Evolutionary conservation across 2,888 invertebrate genomes (phyloP).

Genomic region (Cryptosula pallasiana): DNA sequence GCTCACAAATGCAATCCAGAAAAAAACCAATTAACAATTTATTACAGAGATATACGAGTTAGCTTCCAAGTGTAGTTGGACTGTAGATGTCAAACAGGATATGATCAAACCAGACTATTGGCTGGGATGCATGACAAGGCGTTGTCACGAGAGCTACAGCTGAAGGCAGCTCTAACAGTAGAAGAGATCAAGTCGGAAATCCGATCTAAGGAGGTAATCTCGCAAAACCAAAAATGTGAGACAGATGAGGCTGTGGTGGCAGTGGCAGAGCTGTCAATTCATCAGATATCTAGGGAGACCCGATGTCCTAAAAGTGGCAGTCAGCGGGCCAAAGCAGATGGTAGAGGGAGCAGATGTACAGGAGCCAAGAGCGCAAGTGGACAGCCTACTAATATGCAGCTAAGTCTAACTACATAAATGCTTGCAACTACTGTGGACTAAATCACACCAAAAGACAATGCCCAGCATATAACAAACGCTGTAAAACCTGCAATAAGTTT

Average conservation of each 20-base stretch:
- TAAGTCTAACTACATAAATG: not conserved
- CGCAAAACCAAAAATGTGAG: not conserved
- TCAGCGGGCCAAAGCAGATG: not conserved
- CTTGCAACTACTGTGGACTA: not conserved
- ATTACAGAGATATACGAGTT: not conserved
- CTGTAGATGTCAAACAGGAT: slow-evolving; percentile 2
- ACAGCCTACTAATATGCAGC: not conserved
- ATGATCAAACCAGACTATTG: slow-evolving; percentile 10
- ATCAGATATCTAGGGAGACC: not conserved
- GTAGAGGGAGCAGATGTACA: not conserved
- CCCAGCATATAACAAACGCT: slow-evolving; percentile 28
- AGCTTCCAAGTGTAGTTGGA: slow-evolving; percentile 2
- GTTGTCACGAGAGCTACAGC: not conserved
- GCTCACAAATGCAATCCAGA: not conserved
- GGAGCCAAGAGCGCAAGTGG: not conserved
- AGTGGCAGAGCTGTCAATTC: not conserved
- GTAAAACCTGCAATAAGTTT: slow-evolving; percentile 23
- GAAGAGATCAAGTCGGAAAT: not conserved
- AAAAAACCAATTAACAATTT: slow-evolving; percentile 5
- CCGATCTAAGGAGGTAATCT: not conserved
- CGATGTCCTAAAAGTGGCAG: no score
- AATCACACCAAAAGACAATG: slow-evolving; percentile 22
- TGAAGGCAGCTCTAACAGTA: not conserved
- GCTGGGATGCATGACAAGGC: slow-evolving; percentile 10
- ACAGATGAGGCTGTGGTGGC: not conserved